Conservation (phyloP, 2,113 vertebrate species). For the Parus major region DNA sequence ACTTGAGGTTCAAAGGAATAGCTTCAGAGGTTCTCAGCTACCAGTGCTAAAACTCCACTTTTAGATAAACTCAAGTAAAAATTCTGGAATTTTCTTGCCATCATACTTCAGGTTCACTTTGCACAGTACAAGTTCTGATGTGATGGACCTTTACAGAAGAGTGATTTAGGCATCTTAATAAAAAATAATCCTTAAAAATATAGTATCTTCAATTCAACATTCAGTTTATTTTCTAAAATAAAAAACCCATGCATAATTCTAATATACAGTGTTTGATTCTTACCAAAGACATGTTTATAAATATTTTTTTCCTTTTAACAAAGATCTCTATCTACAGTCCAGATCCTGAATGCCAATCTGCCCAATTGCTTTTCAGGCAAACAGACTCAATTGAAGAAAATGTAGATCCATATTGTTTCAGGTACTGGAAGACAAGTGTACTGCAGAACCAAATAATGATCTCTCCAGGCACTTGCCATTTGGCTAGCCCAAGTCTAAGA, state of each 20-base stretch:
- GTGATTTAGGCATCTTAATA: not conserved
- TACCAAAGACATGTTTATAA: slow-evolving; percentile 22
- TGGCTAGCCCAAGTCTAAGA: not conserved
- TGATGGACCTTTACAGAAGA: not conserved
- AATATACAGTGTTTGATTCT: slow-evolving; percentile 8
- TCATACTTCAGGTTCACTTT: not conserved
- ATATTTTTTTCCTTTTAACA: not conserved
- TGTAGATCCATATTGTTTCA: not conserved
- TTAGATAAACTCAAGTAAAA: not conserved
- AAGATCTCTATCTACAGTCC: not conserved
- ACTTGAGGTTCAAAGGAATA: not conserved
- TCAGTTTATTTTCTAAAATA: slow-evolving; percentile 55
- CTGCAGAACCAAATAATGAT: not conserved
- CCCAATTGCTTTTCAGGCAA: not conserved
- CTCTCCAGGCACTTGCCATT: slow-evolving; percentile 16
- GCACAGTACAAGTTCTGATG: not conserved
- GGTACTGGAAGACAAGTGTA: not conserved
- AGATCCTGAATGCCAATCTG: not conserved
- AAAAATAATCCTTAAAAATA: not conserved
- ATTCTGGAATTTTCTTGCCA: not conserved
- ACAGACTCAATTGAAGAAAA: not conserved
- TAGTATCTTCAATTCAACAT: not conserved
- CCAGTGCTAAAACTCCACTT: not conserved
- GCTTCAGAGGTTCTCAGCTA: not conserved
- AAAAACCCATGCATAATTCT: not conserved